Conservation (phyloP, 1,140 invertebrate species). For the Laodelphax striatellus region DNA sequence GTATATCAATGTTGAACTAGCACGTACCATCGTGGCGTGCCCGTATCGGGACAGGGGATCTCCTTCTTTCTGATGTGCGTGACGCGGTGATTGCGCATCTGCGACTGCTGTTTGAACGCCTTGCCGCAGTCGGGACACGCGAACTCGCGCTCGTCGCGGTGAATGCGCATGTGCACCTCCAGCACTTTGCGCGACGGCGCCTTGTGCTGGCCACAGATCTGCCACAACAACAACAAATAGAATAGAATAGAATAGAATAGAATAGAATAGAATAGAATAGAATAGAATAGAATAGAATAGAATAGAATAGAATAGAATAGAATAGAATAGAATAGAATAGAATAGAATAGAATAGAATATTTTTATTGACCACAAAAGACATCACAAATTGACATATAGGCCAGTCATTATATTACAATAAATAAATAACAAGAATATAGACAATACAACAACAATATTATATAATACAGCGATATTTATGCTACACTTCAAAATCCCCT, state of each 20-base stretch:
- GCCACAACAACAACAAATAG: not conserved
- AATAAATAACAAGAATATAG: no score
- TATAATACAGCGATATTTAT: no score
- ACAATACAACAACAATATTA: no score
- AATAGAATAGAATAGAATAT: no score
- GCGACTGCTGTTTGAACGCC: conserved; percentile 60
- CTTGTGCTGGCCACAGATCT: conserved; percentile 18
- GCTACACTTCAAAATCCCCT: no score
- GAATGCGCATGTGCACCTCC: conserved; percentile 53
- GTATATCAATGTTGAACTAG: no score
- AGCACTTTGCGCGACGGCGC: conserved; percentile 33
- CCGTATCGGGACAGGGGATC: not conserved
- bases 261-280: not conserved
- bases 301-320: no score
- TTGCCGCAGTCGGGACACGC: conserved; percentile 54
- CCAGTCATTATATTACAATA: no score
- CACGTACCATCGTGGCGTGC: conserved; percentile 7
- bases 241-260: not conserved
- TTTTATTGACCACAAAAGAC: no score
- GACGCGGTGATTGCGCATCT: conserved; percentile 49
- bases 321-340: no score
- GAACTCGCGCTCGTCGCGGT: conserved; percentile 46
- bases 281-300: no score
- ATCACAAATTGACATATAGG: no score
- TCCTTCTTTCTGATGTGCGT: conserved; percentile 13